Base-by-base conservation (phyloP, 2,113 vertebrate genomes). In the Halichoeres trimaculatus region DNA sequence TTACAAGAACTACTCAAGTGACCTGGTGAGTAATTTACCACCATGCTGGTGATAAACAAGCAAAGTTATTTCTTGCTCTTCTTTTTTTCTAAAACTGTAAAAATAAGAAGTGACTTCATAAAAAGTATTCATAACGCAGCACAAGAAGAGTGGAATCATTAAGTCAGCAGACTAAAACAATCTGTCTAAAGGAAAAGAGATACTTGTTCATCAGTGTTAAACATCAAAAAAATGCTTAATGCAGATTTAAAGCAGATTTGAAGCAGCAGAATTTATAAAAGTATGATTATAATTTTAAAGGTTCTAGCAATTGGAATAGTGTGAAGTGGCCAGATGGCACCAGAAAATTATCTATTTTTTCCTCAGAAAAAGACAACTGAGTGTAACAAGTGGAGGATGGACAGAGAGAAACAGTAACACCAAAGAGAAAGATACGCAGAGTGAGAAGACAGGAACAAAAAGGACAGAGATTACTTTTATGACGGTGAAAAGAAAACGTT, bases 261-360 rank as follows among this genome's bases (percentile, higher is more conserved):
- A 6, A 45, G 45, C 45, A 50, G 6, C 64, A 38, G 23, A 40
- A 78, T 67, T 50, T 45, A 41, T 43, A 66, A 13, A 48, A 41
- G 12, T 30, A 30, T 30, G 30, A 30, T 6, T 13, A 14, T 41
- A 41, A 14, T 14, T 14, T 41, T 41, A 41, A 41, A 14, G 40
- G 16, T 16, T 30, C 22, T n/a, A 38, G 34, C 51, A 48, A 74
- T 72, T 48, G 74, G 52, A 81, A 51, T 26, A 35, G 48, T 73
- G 59, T 61, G 45, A 85, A 68, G 75, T 64, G 71, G 62, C 63
- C 79, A 82, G 71, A 84, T 85, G 83, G 78, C 54, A 51, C 36
- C 50, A 59, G 35, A 85, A 63, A 65, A 80, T 50, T 48, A 41
- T 81, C 71, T 69, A 60, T 70, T 60, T 61, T 30, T 67, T 22